A percentile compares a stretch with the other conserved stretches of the same genome.
phyloP scores from a whole-genome alignment of 2,113 vertebrate species.

The Aepyceros melampus region DNA sequence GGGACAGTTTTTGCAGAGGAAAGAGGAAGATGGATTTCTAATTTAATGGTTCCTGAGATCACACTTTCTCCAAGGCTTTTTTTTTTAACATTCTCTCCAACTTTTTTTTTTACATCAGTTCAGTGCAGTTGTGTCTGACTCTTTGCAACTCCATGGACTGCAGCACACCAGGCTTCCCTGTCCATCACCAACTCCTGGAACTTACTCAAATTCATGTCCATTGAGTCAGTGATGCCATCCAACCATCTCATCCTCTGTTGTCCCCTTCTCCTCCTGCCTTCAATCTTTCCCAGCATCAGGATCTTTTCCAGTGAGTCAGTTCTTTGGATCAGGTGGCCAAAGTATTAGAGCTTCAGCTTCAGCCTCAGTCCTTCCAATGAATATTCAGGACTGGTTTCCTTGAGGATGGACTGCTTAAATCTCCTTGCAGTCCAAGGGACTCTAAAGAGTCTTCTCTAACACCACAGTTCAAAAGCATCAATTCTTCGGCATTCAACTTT shows the following conservation, averaged over 20 bases:
- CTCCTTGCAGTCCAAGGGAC: neutral
- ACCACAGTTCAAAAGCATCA: neutral
- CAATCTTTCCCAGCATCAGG: neutral
- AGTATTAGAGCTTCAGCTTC: neutral
- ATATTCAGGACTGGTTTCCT: neutral
- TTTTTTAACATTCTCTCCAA: neutral
- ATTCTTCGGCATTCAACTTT: neutral
- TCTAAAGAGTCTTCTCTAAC: neutral
- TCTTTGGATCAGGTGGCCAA: neutral
- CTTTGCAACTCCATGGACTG: neutral
- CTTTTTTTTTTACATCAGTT: neutral
- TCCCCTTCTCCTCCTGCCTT: neutral
- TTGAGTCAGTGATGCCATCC: neutral
- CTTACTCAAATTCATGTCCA: neutral
- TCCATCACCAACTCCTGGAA: neutral
- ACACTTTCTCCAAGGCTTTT: neutral
- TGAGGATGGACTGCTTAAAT: neutral
- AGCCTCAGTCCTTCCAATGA: neutral
- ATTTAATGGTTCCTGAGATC: neutral
- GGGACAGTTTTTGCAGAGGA: neutral
- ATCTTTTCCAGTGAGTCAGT: neutral
- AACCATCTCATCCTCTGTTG: neutral
- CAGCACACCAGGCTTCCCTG: neutral
- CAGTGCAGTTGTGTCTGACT: neutral
- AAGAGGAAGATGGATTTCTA: neutral